These are phyloP conservation scores for Cremastinae sp. DNA, from an alignment of 2,888 invertebrate genomes.

Conservation along the genomic window DNA sequence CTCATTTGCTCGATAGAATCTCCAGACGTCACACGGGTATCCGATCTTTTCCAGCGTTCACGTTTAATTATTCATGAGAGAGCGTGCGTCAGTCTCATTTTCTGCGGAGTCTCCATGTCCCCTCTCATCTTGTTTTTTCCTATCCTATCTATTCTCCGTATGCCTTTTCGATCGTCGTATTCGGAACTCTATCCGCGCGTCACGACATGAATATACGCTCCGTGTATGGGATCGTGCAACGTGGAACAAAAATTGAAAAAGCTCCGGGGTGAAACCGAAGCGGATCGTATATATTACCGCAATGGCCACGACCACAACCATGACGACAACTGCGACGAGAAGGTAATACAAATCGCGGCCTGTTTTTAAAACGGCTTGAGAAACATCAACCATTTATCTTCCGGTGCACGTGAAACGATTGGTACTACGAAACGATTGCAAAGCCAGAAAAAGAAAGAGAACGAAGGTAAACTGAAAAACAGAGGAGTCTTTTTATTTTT, in stretches of 20 bases:
- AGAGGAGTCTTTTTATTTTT: too few species aligned
- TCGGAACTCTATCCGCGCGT: not conserved
- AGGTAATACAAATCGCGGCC: slow-evolving; percentile 62
- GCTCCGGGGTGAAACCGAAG: slow-evolving; percentile 45
- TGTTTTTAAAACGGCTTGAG: slow-evolving; percentile 57
- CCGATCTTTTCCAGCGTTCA: slow-evolving; percentile 41
- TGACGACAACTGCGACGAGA: slow-evolving; percentile 46
- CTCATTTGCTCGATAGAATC: slow-evolving; percentile 30
- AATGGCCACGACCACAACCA: not conserved
- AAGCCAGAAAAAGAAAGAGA: not conserved
- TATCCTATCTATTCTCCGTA: slow-evolving; percentile 38
- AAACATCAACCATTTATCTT: slow-evolving; percentile 34
- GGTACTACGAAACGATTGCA: slow-evolving; percentile 7
- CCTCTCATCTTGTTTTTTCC: slow-evolving; percentile 37
- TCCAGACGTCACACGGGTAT: slow-evolving; percentile 27
- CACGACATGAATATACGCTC: slow-evolving; percentile 47
- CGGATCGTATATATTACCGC: slow-evolving; percentile 19
- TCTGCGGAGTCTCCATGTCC: slow-evolving; percentile 31
- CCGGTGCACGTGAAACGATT: slow-evolving; percentile 3
- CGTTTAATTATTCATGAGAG: slow-evolving; percentile 62
- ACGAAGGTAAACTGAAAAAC: not conserved
- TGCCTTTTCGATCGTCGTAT: slow-evolving; percentile 39
- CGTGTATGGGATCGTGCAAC: slow-evolving; percentile 29
- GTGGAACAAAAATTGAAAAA: slow-evolving; percentile 49
- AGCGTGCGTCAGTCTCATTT: slow-evolving; percentile 55